phyloP scores from a whole-genome alignment of 2,797 vertebrate species.

The Clarias fuscus region DNA sequence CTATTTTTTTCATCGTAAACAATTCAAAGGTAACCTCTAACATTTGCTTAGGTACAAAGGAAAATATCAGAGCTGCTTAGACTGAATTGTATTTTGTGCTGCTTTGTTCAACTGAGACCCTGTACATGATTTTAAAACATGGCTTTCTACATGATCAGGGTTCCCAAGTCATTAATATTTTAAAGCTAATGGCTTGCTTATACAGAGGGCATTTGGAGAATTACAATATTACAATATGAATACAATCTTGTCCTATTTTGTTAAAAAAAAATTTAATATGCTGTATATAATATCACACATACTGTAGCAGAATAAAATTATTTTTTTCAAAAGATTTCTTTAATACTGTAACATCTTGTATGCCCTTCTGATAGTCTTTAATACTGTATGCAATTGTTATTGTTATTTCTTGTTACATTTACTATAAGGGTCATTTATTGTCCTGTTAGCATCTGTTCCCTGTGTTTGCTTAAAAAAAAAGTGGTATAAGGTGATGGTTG shows the following conservation, averaged over 20 bases:
- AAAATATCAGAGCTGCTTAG: conserved; percentile 18
- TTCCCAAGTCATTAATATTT: conserved; percentile 37
- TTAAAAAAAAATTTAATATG: conserved; percentile 4
- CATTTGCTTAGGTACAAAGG: conserved; percentile 11
- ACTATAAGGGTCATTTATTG: conserved; percentile 74
- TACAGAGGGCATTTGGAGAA: conserved; percentile 6
- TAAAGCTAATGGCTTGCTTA: not conserved
- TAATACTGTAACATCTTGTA: conserved; percentile 32
- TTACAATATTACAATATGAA: conserved; percentile 20
- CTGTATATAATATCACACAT: not conserved
- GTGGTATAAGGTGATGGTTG: conserved; percentile 50
- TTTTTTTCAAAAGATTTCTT: conserved; percentile 35
- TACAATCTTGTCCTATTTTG: conserved; percentile 3
- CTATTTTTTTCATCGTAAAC: not conserved
- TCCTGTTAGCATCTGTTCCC: conserved; percentile 66
- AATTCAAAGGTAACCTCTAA: conserved; percentile 17
- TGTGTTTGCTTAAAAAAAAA: conserved; percentile 73
- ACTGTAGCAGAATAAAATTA: not conserved
- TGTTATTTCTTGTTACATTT: conserved; percentile 67
- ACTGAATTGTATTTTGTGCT: conserved; percentile 21
- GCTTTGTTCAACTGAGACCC: conserved; percentile 30
- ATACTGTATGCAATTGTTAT: conserved; percentile 63
- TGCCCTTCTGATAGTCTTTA: conserved; percentile 51
- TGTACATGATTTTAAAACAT: conserved; percentile 29
- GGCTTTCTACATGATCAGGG: conserved; percentile 24